Percentiles rank a stretch among this genome's conserved stretches.
Evolutionary conservation across 1,140 invertebrate species (phyloP).

Genomic region (Dufourea novaeangliae): DNA sequence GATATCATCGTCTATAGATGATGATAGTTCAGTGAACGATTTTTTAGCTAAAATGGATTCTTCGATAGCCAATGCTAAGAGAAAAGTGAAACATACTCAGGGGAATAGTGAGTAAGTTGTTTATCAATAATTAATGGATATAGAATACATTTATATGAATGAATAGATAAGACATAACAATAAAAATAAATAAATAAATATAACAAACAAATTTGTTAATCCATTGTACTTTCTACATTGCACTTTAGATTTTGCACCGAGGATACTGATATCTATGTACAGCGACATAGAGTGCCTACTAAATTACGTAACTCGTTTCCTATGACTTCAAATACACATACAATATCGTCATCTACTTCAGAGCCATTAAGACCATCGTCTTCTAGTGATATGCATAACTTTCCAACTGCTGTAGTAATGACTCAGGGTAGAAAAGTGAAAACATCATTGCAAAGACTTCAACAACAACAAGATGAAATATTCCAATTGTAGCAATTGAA

Average conservation of each 20-base stretch:
- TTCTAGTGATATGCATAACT: slow-evolving; percentile 75
- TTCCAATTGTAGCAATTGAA: slow-evolving; percentile 91
- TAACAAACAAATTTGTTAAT: slow-evolving; percentile 5
- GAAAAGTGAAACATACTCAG: slow-evolving; percentile 91
- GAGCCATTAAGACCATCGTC: slow-evolving; percentile 75
- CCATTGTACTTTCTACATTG: not conserved
- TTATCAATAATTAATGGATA: slow-evolving; percentile 13
- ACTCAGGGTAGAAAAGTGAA: slow-evolving; percentile 90
- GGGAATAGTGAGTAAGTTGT: slow-evolving; percentile 89
- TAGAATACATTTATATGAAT: too few relatives aligned
- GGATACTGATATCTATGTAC: slow-evolving; percentile 81
- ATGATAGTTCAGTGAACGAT: slow-evolving; percentile 88
- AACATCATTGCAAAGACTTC: slow-evolving; percentile 89
- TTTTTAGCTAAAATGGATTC: slow-evolving; percentile 94
- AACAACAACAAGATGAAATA: slow-evolving; percentile 92
- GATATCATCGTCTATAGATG: slow-evolving; percentile 80
- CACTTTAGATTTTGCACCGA: slow-evolving; percentile 83
- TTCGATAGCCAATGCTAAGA: slow-evolving; percentile 91
- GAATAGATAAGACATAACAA: not conserved
- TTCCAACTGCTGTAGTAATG: slow-evolving; percentile 85
- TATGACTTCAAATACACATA: slow-evolving; percentile 68
- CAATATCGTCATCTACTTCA: slow-evolving; percentile 62
- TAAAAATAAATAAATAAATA: slow-evolving; percentile 3
- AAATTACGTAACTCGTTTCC: slow-evolving; percentile 83
- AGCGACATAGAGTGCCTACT: slow-evolving; percentile 81